Conservation (phyloP, 2,113 vertebrate genomes). For the Calcarius ornatus region DNA sequence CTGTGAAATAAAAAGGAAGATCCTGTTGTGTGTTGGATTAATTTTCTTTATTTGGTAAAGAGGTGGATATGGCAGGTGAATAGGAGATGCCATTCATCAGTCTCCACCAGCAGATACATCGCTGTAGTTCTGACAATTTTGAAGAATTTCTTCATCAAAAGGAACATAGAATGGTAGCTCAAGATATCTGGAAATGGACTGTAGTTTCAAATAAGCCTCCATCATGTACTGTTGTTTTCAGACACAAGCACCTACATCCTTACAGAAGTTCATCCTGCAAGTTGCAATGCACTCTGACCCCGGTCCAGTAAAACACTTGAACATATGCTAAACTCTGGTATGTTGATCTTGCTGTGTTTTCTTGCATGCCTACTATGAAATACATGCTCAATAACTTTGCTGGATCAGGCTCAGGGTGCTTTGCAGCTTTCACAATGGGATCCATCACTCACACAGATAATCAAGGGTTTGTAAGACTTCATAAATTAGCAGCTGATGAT, state of each 20-base stretch:
- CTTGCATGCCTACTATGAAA: slow-evolving; percentile 22
- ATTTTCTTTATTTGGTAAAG: neutral
- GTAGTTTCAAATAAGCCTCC: neutral
- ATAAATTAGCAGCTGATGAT: neutral
- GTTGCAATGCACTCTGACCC: neutral
- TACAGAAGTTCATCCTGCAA: neutral
- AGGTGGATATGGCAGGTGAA: neutral
- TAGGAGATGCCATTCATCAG: neutral
- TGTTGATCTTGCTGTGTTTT: slow-evolving; percentile 7
- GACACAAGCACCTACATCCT: neutral
- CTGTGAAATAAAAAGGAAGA: neutral
- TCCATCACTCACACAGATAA: neutral
- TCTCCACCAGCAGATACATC: neutral
- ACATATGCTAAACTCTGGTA: neutral
- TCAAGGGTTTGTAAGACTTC: neutral
- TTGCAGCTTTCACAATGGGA: slow-evolving; percentile 3
- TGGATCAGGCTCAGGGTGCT: neutral
- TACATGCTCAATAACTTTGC: slow-evolving; percentile 37
- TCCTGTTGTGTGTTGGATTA: neutral
- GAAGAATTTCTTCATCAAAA: neutral
- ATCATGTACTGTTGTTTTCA: neutral
- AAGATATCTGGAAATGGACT: neutral
- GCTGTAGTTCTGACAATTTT: neutral
- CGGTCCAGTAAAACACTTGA: slow-evolving; percentile 9
- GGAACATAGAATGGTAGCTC: neutral